These are phyloP conservation scores for Nylanderia fulva DNA, from an alignment of 1,140 invertebrate species.

Conservation along the genomic window DNA sequence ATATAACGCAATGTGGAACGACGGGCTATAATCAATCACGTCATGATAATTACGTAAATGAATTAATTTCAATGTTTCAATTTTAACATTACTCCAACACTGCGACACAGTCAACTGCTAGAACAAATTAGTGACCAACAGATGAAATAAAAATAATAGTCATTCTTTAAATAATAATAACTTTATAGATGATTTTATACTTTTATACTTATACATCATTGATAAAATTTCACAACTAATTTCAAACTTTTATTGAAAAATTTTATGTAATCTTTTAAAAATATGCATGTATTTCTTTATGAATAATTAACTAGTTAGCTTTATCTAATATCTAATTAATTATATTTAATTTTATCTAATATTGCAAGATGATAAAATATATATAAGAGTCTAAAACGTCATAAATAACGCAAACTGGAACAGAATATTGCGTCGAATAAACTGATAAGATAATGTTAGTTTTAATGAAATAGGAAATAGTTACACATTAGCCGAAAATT, in stretches of 20 bases:
- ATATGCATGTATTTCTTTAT: neutral
- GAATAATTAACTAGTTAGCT: neutral
- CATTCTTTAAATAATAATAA: neutral
- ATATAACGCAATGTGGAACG: neutral
- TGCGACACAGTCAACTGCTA: neutral
- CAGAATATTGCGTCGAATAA: neutral
- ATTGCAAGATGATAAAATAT: neutral
- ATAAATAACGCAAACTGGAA: slow-evolving; percentile 5
- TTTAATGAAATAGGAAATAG: neutral
- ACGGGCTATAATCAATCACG: neutral
- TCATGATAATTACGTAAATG: neutral
- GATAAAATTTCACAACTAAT: neutral
- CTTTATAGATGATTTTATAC: neutral
- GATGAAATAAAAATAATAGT: neutral
- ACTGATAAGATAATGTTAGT: neutral
- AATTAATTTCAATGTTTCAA: neutral
- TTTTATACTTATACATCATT: neutral
- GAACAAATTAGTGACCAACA: neutral
- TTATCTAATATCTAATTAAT: neutral
- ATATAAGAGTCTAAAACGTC: neutral
- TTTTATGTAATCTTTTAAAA: neutral
- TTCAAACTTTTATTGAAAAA: neutral
- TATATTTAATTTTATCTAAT: neutral
- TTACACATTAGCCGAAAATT: slow-evolving; percentile 6
- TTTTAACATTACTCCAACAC: neutral